A percentile compares a stretch with the other conserved stretches of the same genome.
phyloP scores from a whole-genome alignment of 2,888 invertebrate species.

The Stenichneumon culpator region DNA sequence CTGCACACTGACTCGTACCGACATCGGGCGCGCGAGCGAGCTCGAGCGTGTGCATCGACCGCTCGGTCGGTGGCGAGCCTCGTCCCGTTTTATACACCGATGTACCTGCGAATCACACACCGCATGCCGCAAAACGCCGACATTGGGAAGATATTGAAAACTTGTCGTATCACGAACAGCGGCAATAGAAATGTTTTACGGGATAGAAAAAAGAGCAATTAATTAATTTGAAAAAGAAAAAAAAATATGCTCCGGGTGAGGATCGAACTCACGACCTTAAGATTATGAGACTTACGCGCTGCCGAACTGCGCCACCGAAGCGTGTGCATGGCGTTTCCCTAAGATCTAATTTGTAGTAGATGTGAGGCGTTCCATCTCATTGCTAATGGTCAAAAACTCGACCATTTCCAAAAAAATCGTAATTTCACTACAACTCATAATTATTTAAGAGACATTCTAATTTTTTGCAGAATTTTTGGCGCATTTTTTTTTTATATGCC shows the following conservation, averaged over 20 bases:
- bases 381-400: no score
- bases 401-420: no score
- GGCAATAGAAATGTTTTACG: no score
- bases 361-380: no score
- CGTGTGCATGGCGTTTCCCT: no score
- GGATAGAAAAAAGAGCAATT: no score
- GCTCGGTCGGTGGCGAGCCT: conserved; percentile 39
- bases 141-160: neutral
- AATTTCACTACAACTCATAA: no score
- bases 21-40: conserved; percentile 48
- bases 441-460: no score
- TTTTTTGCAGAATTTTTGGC: no score
- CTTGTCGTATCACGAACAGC: neutral
- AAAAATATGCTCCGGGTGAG: conserved; percentile 91
- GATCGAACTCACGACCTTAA: conserved; percentile 96
- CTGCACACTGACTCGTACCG: conserved; percentile 48
- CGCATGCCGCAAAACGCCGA: neutral
- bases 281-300: conserved; percentile 77
- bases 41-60: conserved; percentile 14
- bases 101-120: neutral
- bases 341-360: no score
- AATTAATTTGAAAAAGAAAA: neutral
- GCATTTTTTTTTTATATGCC: no score
- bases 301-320: conserved; percentile 43
- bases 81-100: conserved; percentile 44